These are phyloP conservation scores for Eidolon dupreanum DNA, from an alignment of 2,797 vertebrate species.

Conservation along the genomic window DNA sequence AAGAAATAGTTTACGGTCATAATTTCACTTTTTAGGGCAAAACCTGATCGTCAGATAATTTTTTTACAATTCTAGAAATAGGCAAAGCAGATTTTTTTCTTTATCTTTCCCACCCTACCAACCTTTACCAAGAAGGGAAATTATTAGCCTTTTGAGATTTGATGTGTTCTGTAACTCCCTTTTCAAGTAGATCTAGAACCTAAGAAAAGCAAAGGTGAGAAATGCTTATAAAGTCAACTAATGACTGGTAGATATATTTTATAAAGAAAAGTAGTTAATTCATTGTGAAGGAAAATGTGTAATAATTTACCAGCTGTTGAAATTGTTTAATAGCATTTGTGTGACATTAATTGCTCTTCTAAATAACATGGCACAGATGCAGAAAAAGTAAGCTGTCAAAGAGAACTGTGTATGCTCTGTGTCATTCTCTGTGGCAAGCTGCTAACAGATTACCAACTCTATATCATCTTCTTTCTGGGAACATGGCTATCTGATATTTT, in stretches of 20 bases:
- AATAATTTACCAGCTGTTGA: slow-evolving; percentile 41
- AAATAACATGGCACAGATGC: slow-evolving; percentile 41
- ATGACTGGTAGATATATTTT: neutral
- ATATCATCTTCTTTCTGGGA: slow-evolving; percentile 19
- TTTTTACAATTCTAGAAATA: slow-evolving; percentile 35
- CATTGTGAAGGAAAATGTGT: slow-evolving; percentile 10
- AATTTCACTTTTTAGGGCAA: slow-evolving; percentile 16
- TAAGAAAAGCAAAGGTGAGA: slow-evolving; percentile 18
- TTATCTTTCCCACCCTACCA: neutral
- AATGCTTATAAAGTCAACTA: neutral
- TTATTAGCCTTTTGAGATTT: neutral
- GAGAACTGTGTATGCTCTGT: neutral
- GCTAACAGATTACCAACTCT: neutral
- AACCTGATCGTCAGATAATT: neutral
- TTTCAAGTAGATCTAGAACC: neutral
- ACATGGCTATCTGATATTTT: neutral
- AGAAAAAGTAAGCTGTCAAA: slow-evolving; percentile 46
- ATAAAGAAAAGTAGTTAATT: slow-evolving; percentile 46
- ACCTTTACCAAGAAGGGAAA: slow-evolving; percentile 14
- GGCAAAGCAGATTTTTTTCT: neutral
- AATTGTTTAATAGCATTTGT: slow-evolving; percentile 48
- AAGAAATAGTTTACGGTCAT: neutral
- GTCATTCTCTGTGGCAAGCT: neutral
- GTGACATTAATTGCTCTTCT: slow-evolving; percentile 52
- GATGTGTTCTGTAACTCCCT: neutral